phyloP scores from a whole-genome alignment of 1,140 invertebrate genomes.

The Sminthurides bifidus region DNA sequence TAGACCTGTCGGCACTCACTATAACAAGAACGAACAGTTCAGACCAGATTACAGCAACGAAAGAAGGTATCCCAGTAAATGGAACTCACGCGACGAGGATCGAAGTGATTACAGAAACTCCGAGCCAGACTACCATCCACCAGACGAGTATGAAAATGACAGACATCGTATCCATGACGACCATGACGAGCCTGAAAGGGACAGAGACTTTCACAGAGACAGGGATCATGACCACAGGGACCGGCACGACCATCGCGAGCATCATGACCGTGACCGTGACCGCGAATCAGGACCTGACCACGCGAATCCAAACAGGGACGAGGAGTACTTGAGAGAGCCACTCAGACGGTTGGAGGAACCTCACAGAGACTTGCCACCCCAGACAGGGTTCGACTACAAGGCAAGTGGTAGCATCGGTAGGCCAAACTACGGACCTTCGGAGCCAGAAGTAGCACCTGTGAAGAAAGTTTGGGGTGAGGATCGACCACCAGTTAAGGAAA shows the following conservation, averaged over 20 bases:
- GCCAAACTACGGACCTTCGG: not conserved
- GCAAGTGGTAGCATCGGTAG: too few relatives aligned
- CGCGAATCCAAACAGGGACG: not conserved
- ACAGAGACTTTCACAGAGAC: not conserved
- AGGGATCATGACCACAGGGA: not conserved
- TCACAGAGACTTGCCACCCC: not conserved
- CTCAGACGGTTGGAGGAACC: not conserved
- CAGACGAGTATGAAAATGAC: not conserved
- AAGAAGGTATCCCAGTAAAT: not conserved
- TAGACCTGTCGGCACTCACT: not conserved
- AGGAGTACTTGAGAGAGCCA: not conserved
- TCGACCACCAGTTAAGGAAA: not conserved
- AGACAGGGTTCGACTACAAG: not conserved
- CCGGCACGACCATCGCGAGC: not conserved
- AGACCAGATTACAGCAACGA: not conserved
- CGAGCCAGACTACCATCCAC: not conserved
- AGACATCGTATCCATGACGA: not conserved
- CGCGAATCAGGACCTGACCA: not conserved
- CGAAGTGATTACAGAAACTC: not conserved
- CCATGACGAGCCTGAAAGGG: not conserved
- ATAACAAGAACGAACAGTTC: conserved; percentile 1
- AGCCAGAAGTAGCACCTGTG: not conserved
- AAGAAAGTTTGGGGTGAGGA: not conserved
- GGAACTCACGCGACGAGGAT: not conserved
- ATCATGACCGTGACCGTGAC: not conserved